phyloP scores from a whole-genome alignment of 1,140 invertebrate genomes.

The Branchinecta lynchi region DNA sequence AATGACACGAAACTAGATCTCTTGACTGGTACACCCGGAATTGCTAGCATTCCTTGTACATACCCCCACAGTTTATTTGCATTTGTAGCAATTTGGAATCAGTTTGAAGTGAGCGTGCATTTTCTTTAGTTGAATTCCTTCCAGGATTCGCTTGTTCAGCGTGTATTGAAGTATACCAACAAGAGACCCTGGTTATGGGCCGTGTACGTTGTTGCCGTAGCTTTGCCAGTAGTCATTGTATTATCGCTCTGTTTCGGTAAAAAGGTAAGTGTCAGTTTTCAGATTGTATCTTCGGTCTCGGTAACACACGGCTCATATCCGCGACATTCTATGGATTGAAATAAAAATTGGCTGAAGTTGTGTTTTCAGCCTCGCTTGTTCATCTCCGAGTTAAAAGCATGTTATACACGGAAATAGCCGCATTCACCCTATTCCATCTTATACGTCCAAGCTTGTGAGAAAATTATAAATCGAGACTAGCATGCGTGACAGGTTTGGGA shows the following conservation, averaged over 20 bases:
- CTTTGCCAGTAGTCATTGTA: slow-evolving; percentile 58
- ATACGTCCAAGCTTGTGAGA: too few relatives aligned
- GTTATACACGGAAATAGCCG: too few relatives aligned
- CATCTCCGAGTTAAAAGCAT: too few relatives aligned
- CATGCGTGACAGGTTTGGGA: too few relatives aligned
- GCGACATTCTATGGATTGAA: slow-evolving; percentile 14
- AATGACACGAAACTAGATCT: too few relatives aligned
- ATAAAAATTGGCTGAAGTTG: slow-evolving; percentile 10
- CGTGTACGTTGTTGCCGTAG: slow-evolving; percentile 57
- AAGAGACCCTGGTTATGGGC: slow-evolving; percentile 82
- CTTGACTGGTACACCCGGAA: too few relatives aligned
- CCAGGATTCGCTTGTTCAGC: slow-evolving; percentile 65
- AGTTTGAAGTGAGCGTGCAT: not conserved
- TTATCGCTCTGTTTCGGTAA: slow-evolving; percentile 61
- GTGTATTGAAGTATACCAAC: slow-evolving; percentile 61
- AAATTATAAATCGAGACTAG: too few relatives aligned
- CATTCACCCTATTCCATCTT: too few relatives aligned
- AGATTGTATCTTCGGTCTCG: slow-evolving; percentile 14
- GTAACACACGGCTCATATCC: slow-evolving; percentile 15
- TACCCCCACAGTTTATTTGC: too few relatives aligned
- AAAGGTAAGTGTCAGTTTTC: slow-evolving; percentile 22
- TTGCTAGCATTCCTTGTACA: too few relatives aligned
- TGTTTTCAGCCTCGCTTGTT: too few relatives aligned
- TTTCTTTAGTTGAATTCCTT: slow-evolving; percentile 27
- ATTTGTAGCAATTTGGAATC: too few relatives aligned